Evolutionary conservation across 2,797 vertebrate genomes (phyloP).

Genomic region (Gymnoscopelus braueri): DNA sequence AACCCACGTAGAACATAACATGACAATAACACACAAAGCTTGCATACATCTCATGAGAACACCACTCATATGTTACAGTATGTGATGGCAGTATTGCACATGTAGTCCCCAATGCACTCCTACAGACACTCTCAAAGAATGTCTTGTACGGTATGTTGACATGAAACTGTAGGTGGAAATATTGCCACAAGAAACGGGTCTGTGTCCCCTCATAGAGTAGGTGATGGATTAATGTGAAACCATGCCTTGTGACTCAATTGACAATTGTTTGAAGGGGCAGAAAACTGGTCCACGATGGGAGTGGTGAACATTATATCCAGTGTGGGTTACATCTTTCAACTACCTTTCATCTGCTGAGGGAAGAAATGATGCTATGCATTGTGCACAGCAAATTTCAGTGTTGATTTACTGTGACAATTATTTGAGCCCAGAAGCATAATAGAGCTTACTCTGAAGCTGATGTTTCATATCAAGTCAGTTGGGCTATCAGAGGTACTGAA

Average conservation of each 20-base stretch:
- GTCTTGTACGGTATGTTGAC: slow-evolving; percentile 51
- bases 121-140: slow-evolving; percentile 54
- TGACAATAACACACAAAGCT: slow-evolving; percentile 33
- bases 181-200: slow-evolving; percentile 46
- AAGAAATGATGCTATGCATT: slow-evolving; percentile 15
- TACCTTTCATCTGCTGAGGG: slow-evolving; percentile 21
- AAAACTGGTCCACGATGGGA: slow-evolving; percentile 30
- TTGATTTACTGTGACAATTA: too few species aligned
- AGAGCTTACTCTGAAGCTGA: too few species aligned
- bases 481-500: too few species aligned
- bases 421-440: too few species aligned
- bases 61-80: slow-evolving; percentile 60
- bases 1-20: slow-evolving; percentile 43
- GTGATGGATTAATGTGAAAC: slow-evolving; percentile 56
- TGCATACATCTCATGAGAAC: slow-evolving; percentile 49
- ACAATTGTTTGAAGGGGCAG: slow-evolving; percentile 65
- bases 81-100: slow-evolving; percentile 41
- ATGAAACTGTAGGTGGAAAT: slow-evolving; percentile 48
- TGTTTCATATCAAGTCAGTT: too few species aligned
- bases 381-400: background rate
- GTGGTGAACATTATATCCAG: slow-evolving; percentile 28
- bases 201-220: slow-evolving; percentile 49
- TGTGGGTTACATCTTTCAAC: slow-evolving; percentile 16
- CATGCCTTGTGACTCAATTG: slow-evolving; percentile 51
- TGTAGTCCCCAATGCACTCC: slow-evolving; percentile 42